Conservation (phyloP, 2,888 invertebrate species). For the Griposia aprilina region DNA sequence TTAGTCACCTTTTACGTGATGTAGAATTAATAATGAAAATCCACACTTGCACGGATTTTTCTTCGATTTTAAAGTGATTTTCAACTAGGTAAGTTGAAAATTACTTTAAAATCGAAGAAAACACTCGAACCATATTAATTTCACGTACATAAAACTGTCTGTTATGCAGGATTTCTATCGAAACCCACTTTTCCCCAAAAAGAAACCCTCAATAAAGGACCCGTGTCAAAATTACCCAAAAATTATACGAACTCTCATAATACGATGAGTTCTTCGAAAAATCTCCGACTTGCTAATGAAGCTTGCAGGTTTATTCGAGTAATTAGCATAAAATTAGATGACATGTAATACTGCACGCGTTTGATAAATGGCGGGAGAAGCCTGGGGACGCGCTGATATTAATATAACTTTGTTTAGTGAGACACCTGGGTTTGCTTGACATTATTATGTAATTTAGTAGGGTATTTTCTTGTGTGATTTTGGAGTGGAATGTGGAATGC, state of each 20-base stretch:
- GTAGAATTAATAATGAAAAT: too few species aligned
- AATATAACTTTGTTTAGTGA: slow-evolving; percentile 33
- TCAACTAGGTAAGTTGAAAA: too few species aligned
- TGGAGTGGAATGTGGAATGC: too few species aligned
- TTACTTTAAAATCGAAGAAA: background rate
- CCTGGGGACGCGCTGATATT: slow-evolving; percentile 54
- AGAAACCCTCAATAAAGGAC: background rate
- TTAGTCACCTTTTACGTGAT: too few species aligned
- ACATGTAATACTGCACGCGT: slow-evolving; percentile 50
- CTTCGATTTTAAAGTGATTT: too few species aligned
- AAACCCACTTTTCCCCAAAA: background rate
- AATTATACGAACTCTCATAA: slow-evolving; percentile 42
- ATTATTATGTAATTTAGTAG: slow-evolving; percentile 18
- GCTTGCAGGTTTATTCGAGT: slow-evolving; percentile 53
- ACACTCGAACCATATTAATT: background rate
- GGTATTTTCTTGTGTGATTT: background rate
- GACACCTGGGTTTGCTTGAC: slow-evolving; percentile 29
- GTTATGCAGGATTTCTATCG: background rate
- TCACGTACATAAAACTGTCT: too few species aligned
- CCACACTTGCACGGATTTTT: too few species aligned
- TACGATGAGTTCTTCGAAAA: slow-evolving; percentile 41
- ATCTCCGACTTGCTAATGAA: slow-evolving; percentile 56
- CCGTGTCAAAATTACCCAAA: slow-evolving; percentile 32
- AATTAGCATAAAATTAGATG: slow-evolving; percentile 66
- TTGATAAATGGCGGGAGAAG: slow-evolving; percentile 59